A percentile compares a stretch with the other conserved stretches of the same genome.
Conservation (phyloP, 64 coral and sea anemone genomes). For the Hydrozoanthus tunicans region DNA sequence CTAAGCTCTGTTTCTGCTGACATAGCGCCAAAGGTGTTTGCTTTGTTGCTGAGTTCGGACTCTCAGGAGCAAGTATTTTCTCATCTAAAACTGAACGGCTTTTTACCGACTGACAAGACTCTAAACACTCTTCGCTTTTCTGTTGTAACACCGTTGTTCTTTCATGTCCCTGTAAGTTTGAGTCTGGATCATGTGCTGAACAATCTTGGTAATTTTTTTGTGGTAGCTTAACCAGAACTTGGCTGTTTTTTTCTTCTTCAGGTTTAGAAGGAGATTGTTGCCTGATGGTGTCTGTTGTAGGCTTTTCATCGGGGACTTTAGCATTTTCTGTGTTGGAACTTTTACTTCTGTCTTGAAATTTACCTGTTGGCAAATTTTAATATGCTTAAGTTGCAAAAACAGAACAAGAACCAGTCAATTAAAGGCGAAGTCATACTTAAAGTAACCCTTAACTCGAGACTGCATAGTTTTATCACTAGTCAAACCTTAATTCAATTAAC, state of each 20-base stretch:
- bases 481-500: too few relatives aligned
- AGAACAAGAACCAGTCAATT: too few relatives aligned
- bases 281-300: background rate
- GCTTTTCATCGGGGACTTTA: conserved; percentile 16
- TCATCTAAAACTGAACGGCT: background rate
- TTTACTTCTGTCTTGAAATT: background rate
- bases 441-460: too few relatives aligned
- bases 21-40: background rate
- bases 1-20: background rate
- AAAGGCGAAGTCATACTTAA: too few relatives aligned
- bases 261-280: background rate
- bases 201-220: background rate
- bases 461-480: too few relatives aligned
- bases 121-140: background rate
- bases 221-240: background rate
- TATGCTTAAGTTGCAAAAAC: too few relatives aligned
- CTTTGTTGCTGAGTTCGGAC: background rate
- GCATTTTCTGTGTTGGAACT: background rate
- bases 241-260: background rate
- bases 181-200: background rate
- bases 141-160: background rate
- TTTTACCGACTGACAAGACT: background rate
- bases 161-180: background rate
- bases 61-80: background rate
- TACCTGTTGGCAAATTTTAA: background rate